Base-by-base conservation (phyloP, 2,888 invertebrate genomes). In the Eurois occulta region DNA sequence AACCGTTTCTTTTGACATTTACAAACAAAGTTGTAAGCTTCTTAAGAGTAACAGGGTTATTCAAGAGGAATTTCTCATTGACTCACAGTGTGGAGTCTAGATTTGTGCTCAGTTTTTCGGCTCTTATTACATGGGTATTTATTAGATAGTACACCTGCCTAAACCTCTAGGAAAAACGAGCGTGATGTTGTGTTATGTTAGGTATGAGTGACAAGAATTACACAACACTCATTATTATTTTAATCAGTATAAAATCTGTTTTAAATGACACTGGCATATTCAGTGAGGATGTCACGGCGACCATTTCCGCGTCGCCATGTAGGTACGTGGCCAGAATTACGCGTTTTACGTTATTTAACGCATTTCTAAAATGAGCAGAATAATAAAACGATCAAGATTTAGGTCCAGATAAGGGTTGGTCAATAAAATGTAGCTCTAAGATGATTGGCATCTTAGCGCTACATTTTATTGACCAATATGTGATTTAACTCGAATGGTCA, bases 281-380 rank as follows among this genome's bases (percentile, higher is more conserved):
- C 75, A 80, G 75, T 70, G 76, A 85, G 90, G 91, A 91, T 87
- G 87, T 89, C 89, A 89, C 86, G 90, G 83, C 46, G 58, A 71
- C 58, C 69, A 78, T 80, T 85, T 88, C 89, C 87, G 84, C 81
- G 76, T 80, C 72, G 77, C 81, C 83, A 64, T 60, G 43, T 18
- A 10, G 41, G 24, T 62, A 77, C 86, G 88, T 83, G 87, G 48
- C 55, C 52, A n/a, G 81, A 85, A 88, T 88, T 73, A 75, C 16
- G n/a, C 28, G 64, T 52, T 78, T 81, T 75, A 62, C 8, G n/a
- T 58, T 1, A 21, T 41, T 70, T 83, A 74, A 43, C 21, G 35
- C n/a, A 52, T 64, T 60, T 72, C 35, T 55, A 41, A 74, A 66
- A 10, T 41, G 2, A 60, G 1, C 16, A 65, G 65, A 41, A 18